Percentiles rank a stretch among this genome's conserved stretches.
phyloP scores from a whole-genome alignment of 1,140 invertebrate genomes.

The Contarinia nasturtii region DNA sequence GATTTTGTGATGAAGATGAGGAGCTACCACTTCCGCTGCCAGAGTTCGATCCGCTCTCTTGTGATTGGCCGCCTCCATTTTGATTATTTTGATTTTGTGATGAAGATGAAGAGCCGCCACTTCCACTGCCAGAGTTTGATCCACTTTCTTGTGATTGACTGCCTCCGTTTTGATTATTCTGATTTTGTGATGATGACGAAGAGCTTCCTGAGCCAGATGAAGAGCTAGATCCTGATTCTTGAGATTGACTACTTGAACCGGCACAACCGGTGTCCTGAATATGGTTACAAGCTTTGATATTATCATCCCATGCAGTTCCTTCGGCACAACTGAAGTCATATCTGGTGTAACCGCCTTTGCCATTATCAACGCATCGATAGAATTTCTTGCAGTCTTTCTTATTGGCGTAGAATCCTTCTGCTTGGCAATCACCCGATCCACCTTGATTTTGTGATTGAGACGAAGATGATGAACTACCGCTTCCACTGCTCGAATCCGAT shows the following conservation, averaged over 20 bases:
- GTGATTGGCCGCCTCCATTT: background rate
- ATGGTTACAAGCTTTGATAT: slow-evolving; percentile 29
- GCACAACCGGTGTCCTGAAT: slow-evolving; percentile 20
- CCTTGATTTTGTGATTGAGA: background rate
- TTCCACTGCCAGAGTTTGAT: background rate
- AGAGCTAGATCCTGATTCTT: background rate
- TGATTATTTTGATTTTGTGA: slow-evolving; percentile 3
- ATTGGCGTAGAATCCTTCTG: slow-evolving; percentile 43
- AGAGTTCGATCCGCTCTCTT: slow-evolving; percentile 4
- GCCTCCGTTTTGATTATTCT: background rate
- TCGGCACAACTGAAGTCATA: slow-evolving; percentile 37
- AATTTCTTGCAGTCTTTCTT: slow-evolving; percentile 45
- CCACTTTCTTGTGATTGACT: slow-evolving; percentile 2
- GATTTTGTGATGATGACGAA: background rate
- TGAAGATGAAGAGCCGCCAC: slow-evolving; percentile 1
- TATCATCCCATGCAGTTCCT: slow-evolving; percentile 34
- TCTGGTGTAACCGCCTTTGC: slow-evolving; percentile 31
- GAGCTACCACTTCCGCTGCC: slow-evolving; percentile 2
- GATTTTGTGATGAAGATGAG: background rate
- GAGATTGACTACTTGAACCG: too few species aligned
- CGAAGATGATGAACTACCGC: background rate
- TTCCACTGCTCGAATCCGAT: slow-evolving; percentile 1
- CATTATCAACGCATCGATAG: slow-evolving; percentile 48
- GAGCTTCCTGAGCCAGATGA: background rate
- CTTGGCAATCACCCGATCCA: slow-evolving; percentile 8